phyloP scores from a whole-genome alignment of 2,888 invertebrate species.

The Scaptomyza cyrtandrae region DNA sequence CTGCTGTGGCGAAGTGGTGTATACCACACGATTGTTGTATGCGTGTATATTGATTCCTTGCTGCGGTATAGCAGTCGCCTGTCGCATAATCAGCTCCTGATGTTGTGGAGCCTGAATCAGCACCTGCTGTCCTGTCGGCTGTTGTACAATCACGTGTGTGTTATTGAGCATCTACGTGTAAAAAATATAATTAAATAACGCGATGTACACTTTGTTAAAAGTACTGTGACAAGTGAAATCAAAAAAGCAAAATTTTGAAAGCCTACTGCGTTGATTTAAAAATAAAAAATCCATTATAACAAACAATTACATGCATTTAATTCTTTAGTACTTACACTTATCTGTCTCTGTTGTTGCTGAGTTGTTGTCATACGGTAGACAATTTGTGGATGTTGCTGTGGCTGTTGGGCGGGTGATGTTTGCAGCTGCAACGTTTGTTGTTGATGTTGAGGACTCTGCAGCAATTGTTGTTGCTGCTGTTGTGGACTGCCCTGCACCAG shows the following conservation, averaged over 20 bases:
- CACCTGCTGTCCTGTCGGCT: conserved; percentile 81
- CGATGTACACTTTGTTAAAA: no score
- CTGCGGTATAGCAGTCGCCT: conserved; percentile 74
- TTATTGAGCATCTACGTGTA: conserved; percentile 70
- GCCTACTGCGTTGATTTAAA: no score
- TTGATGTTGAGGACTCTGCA: conserved; percentile 67
- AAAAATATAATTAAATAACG: neutral
- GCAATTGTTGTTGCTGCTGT: conserved; percentile 67
- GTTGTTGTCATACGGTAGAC: conserved; percentile 77
- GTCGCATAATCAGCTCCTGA: conserved; percentile 83
- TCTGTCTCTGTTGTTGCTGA: conserved; percentile 67
- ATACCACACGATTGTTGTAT: conserved; percentile 80
- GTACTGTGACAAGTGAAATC: no score
- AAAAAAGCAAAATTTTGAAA: no score
- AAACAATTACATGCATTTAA: no score
- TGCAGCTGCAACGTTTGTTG: conserved; percentile 73
- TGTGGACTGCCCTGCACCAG: conserved; percentile 69
- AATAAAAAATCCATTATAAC: no score
- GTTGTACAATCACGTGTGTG: conserved; percentile 81
- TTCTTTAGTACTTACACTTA: conserved; percentile 53
- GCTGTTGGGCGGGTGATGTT: conserved; percentile 61
- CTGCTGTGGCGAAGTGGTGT: conserved; percentile 60
- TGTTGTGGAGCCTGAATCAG: conserved; percentile 82
- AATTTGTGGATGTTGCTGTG: conserved; percentile 69
- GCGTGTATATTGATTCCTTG: conserved; percentile 78